Base-by-base conservation (phyloP, 1,140 invertebrate species). In the Solen grandis region DNA sequence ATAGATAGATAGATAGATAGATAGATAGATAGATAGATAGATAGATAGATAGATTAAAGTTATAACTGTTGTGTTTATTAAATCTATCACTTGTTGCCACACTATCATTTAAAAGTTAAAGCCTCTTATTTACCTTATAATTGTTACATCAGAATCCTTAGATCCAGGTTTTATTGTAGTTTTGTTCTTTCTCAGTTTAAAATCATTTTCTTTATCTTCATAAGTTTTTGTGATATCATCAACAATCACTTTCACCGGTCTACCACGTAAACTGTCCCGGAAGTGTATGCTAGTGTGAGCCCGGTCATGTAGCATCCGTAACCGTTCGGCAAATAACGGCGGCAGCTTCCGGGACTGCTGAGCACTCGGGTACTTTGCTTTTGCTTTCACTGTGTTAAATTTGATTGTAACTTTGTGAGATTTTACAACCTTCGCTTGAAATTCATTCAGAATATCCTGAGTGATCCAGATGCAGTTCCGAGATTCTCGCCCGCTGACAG, bases 381-480 rank as follows among this genome's bases (percentile, higher is more conserved):
- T 66, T 78, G 10, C 25, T n/a, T 50, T 41, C 3, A 69, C 55
- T 0, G 46, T 46, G 27, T 78, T 78, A 16, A 78, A 50, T 57
- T 59, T 68, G 4, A 78, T 25, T 19, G 62, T 60, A 5, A 78
- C 75, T 46, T 66, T 68, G 19, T 60, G 52, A 8, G 75, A 78
- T 46, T 78, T 68, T 27, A 60, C 75, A 19, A 78, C 52, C 16
- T 33, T 38, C 5, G 65, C 46, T 60, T 69, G 68, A 50, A 78
- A 78, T 33, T 38, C 75, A 33, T 69, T 62, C 16, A 78, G n/a
- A 10, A 78, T 78, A 3, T 78, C 75, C 38, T 78, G 63, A 5
- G 75, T 78, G n/a, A 78, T 78, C 65, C 65, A 52, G 19, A 78
- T 78, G 27, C 66, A 78, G 29, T 78, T 35, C 4, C 52, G 19